These are phyloP conservation scores for Polydrusus cervinus DNA, from an alignment of 2,888 invertebrate species.

Conservation along the genomic window DNA sequence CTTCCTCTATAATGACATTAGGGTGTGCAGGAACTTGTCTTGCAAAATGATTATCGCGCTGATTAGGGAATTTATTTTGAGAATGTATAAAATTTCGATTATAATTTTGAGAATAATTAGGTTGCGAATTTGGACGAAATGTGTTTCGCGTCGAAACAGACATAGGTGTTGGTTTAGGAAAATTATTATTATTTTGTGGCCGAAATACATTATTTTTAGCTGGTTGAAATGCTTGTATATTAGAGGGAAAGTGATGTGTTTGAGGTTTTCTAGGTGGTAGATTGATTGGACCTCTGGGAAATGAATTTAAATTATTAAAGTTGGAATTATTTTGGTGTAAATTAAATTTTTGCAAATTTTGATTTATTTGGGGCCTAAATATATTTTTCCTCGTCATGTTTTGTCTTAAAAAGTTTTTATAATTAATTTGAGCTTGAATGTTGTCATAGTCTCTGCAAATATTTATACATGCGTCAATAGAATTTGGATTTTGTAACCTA, in stretches of 20 bases:
- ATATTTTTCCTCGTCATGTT: constrained; percentile 17
- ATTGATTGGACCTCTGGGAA: constrained; percentile 13
- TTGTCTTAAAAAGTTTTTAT: constrained; percentile 18
- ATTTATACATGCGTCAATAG: constrained; percentile 15
- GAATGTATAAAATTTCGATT: no score
- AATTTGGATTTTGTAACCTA: constrained; percentile 17
- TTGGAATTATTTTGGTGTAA: background rate
- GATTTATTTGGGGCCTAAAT: background rate
- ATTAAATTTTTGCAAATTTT: background rate
- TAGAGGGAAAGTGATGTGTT: constrained; percentile 1
- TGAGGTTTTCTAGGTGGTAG: background rate
- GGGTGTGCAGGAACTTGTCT: background rate
- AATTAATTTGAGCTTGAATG: background rate
- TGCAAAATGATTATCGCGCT: background rate
- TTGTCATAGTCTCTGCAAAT: constrained; percentile 33
- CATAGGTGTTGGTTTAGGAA: constrained; percentile 11
- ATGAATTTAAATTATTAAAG: background rate
- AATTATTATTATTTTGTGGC: constrained; percentile 5
- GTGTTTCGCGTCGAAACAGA: background rate
- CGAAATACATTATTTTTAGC: constrained; percentile 2
- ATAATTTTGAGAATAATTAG: no score
- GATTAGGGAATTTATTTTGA: background rate
- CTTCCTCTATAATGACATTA: constrained; percentile 2
- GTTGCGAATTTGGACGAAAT: background rate
- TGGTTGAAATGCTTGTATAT: constrained; percentile 17